Base-by-base conservation (phyloP, 2,797 vertebrate genomes). In the Chloroceryle inda region DNA sequence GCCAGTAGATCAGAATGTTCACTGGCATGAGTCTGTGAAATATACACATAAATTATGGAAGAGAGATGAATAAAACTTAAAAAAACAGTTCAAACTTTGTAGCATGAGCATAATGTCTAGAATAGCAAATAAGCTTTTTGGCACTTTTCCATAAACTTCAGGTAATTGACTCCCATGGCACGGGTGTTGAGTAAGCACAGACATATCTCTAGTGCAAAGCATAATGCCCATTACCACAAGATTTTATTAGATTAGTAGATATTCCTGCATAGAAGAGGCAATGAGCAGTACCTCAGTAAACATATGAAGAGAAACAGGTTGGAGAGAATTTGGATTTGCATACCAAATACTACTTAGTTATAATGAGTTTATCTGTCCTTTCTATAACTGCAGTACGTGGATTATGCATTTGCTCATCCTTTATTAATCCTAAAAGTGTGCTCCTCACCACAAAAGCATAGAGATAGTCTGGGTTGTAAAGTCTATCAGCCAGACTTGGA, bases 111-210 rank as follows among this genome's bases (percentile, higher is more conserved):
- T 94, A 87, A 67, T 64, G 78, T 96, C 93, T 94, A 72, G 71
- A 86, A 95, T 15, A 96, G 75, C 91, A 96, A 94, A 80, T 76
- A 89, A 93, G 56, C 29, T 64, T 90, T 96, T 74, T 87, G 67
- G 69, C 69, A 55, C 27, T 77, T 33, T 52, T 85, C 74, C 71
- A 84, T 84, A 89, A 96, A 88, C 44, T 55, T 35, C 63, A 93
- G 74, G 91, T 81, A 93, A 93, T 59, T 96, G 80, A 96, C 81
- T 97, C 81, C 85, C 86, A 75, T 38, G 63, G 59, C 52, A 73
- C 2, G 11, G 45, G 31, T 47, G 19, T 64, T 79, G 66, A 66
- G 42, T 37, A 53, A 92, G 80, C 35, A 87, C 29, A 92, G 88
- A 94, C 40, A 49, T 55, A 44, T 74, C 93, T 89, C 83, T 84